Base-by-base conservation (phyloP, 2,888 invertebrate genomes). In the Harpalus rufipes region DNA sequence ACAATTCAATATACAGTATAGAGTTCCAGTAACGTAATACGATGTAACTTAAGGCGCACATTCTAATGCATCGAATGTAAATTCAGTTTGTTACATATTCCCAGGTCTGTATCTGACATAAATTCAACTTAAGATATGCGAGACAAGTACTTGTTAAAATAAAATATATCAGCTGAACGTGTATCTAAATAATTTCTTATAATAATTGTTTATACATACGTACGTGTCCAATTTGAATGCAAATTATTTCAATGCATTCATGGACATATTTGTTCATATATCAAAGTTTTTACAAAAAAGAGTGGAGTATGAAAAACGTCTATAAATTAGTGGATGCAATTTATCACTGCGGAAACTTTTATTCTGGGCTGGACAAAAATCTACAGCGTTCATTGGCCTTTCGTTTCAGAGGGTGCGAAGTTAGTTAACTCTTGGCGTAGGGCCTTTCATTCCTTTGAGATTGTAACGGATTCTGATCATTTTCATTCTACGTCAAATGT, bases 401-500 rank as follows among this genome's bases (percentile, higher is more conserved):
- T 51, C 5, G 32, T 32, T 32, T 32, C 32, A 6, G 32, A 32
- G 44, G 44, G 44, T 51, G 44, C 4, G 44, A 51, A 51, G 44
- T 51, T 44, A 44, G 44, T 44, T 51, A 51, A 12, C 44, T 51
- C 12, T 10, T 51, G 10, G 44, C 10, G 8, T 51, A 2, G 8
- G 44, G 0, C 44, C 10, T 6, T 5, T 32, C 32, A 32, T 3
- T 32, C 32, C 63, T 63, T 63, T 63, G 63, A 63, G 63, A 63
- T 63, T 63, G 61, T 63, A 21, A 63, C 61, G 18, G 61, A 63
- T 63, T 63, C 63, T 25, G n/a, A 63, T 21, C 25, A 63, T 25
- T 63, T 63, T 63, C 63, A 21, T 63, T 63, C 25, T 32, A 32
- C 32, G 32, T 32, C 32, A 32, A 25, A 32, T 32, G 1, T 32